Base-by-base conservation (phyloP, 2,888 invertebrate species). In the Deroplatys truncata region DNA sequence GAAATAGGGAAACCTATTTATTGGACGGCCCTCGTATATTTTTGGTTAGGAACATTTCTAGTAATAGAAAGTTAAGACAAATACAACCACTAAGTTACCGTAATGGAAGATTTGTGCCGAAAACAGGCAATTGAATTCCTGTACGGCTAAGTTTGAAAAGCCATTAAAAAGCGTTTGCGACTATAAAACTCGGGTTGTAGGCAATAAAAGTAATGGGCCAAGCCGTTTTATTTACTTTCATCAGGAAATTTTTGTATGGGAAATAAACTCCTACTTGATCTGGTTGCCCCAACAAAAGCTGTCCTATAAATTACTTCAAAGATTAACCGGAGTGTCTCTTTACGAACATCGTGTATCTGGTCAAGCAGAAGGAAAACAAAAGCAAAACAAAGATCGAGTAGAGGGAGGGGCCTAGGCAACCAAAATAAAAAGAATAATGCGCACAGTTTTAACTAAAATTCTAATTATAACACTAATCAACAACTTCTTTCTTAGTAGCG, bases 401-500 rank as follows among this genome's bases (percentile, higher is more conserved):
- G 56, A 20, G 56, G 13, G 56, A 56, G 56, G 56, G 56, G 56
- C 4, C 20, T 20, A 72, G 56, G 35, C 35, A 25, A n/a, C 4
- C 20, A 86, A 31, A 29, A 20, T 35, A 87, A 83, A 87, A 87
- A 87, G 83, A 87, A 31, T 83, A 87, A 87, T 87, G 87, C 31
- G 87, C 87, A 83, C 82, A 87, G 87, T 87, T 87, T 87, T 87
- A 87, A 87, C 87, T 87, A 87, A 87, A 87, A 87, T 87, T 87
- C 87, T 87, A 87, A 87, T 87, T 87, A 87, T 83, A 83, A 87
- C 87, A 28, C 83, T 87, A 87, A 87, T 87, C 87, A 87, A 83
- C 87, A 87, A 87, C 83, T 87, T 31, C 29, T 86, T 86, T 86
- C 56, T 86, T 86, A 86, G 35, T 35, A 35, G 56, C 25, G 56